Conservation (phyloP, 2,888 invertebrate genomes). For the Petrophora chlorosata region DNA sequence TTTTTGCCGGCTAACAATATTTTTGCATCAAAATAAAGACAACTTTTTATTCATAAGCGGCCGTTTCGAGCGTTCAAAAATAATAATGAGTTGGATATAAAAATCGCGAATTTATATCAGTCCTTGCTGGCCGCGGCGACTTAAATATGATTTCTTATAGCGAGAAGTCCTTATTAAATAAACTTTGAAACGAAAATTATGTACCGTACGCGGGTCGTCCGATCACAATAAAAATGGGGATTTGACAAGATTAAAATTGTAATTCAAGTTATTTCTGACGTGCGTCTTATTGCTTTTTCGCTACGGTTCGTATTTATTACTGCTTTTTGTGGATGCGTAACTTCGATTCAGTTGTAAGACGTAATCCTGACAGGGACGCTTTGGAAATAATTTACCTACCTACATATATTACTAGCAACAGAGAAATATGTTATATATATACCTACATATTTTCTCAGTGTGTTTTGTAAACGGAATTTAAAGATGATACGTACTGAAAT, state of each 20-base stretch:
- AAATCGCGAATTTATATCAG: slow-evolving; percentile 77
- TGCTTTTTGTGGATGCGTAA: slow-evolving; percentile 54
- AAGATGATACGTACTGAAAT: too few species aligned
- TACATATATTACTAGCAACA: too few species aligned
- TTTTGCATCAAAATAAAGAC: slow-evolving; percentile 77
- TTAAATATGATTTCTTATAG: slow-evolving; percentile 77
- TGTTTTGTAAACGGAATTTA: too few species aligned
- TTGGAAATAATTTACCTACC: neutral
- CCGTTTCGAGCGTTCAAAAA: slow-evolving; percentile 69
- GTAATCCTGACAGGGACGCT: slow-evolving; percentile 54
- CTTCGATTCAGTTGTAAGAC: slow-evolving; percentile 40
- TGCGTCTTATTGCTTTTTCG: slow-evolving; percentile 79
- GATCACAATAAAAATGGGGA: slow-evolving; percentile 79
- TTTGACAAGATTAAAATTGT: slow-evolving; percentile 83
- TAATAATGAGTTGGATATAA: slow-evolving; percentile 79
- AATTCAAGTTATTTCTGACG: slow-evolving; percentile 80
- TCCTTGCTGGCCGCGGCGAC: slow-evolving; percentile 46
- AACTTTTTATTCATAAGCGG: slow-evolving; percentile 76
- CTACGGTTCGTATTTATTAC: slow-evolving; percentile 61
- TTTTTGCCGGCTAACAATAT: slow-evolving; percentile 69
- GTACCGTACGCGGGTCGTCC: slow-evolving; percentile 60
- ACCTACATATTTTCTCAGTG: too few species aligned
- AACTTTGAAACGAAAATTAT: slow-evolving; percentile 78
- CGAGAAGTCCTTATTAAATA: slow-evolving; percentile 76
- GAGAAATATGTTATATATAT: too few species aligned